Evolutionary conservation across 2,888 invertebrate species (phyloP).

Genomic region (Agonopterix subpropinquella): DNA sequence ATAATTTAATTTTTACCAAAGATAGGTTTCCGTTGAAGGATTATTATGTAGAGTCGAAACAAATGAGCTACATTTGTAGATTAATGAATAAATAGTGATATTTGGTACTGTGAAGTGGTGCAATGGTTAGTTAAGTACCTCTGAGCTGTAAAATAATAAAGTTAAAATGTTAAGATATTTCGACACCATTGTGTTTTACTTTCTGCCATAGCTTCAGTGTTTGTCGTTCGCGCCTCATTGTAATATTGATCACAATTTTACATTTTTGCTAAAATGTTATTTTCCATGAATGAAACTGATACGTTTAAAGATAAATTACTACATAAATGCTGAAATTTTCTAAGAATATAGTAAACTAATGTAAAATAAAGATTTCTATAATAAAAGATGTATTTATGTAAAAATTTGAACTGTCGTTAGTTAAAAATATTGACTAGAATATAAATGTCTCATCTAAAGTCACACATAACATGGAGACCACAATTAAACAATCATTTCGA

Average conservation of each 20-base stretch:
- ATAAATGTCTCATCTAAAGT: constrained; percentile 30
- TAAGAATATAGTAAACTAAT: constrained; percentile 38
- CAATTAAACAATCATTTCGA: constrained; percentile 32
- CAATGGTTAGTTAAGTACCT: constrained; percentile 61
- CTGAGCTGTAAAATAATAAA: constrained; percentile 37
- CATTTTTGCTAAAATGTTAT: constrained; percentile 14
- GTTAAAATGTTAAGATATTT: constrained; percentile 15
- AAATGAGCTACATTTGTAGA: constrained; percentile 33
- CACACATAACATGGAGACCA: constrained; percentile 29
- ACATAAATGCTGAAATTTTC: constrained; percentile 32
- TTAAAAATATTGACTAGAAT: constrained; percentile 35
- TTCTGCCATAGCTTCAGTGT: constrained; percentile 55
- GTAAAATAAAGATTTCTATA: constrained; percentile 56
- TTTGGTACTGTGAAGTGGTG: constrained; percentile 60
- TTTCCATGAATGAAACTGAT: constrained; percentile 12
- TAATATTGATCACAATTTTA: constrained; percentile 12
- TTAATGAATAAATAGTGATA: constrained; percentile 33
- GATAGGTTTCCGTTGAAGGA: constrained; percentile 58
- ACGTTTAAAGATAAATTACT: constrained; percentile 10
- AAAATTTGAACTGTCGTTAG: constrained; percentile 47
- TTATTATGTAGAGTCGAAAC: constrained; percentile 31
- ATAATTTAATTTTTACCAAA: constrained; percentile 55
- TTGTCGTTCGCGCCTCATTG: constrained; percentile 39
- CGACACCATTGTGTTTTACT: constrained; percentile 13
- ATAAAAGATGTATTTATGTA: constrained; percentile 65